Evolutionary conservation across 2,113 vertebrate species (phyloP).

Genomic region (Tachysurus vachellii): DNA sequence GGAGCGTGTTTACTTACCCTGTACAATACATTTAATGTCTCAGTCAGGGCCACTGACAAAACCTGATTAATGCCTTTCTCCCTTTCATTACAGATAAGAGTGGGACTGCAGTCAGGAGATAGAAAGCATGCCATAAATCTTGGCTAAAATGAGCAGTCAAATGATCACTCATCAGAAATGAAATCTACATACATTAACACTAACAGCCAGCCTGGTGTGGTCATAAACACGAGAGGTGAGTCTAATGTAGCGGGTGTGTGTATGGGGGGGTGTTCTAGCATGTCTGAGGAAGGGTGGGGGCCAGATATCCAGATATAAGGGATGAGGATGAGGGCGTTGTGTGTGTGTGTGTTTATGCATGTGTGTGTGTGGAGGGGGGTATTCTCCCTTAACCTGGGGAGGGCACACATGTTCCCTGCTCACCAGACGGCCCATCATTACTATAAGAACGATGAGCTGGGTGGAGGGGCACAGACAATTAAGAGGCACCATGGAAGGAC

Average conservation of each 20-base stretch:
- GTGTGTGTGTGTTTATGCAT: background rate
- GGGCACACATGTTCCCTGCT: constrained; percentile 79
- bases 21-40: constrained; percentile 99
- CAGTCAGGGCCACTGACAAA: constrained; percentile 98
- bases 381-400: constrained; percentile 35
- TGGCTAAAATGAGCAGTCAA: constrained; percentile 98
- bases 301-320: constrained; percentile 2
- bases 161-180: constrained; percentile 99
- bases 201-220: constrained; percentile 82
- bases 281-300: constrained; percentile 41
- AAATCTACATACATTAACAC: constrained; percentile 99
- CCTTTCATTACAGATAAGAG: constrained; percentile 99
- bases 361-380: background rate
- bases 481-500: constrained; percentile 94
- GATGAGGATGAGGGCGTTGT: constrained; percentile 20
- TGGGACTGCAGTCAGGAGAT: constrained; percentile 99
- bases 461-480: constrained; percentile 78
- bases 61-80: constrained; percentile 99
- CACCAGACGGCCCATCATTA: constrained; percentile 92
- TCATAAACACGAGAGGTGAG: constrained; percentile 69
- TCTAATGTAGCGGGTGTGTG: constrained; percentile 69
- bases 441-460: constrained; percentile 90
- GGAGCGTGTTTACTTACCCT: constrained; percentile 98
- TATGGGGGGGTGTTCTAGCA: constrained; percentile 50
- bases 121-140: constrained; percentile 99